Evolutionary conservation across 1,140 invertebrate genomes (phyloP), one percentile per base, ranked within the genome.

Genomic region (Anagrus nilaparvatae): DNA sequence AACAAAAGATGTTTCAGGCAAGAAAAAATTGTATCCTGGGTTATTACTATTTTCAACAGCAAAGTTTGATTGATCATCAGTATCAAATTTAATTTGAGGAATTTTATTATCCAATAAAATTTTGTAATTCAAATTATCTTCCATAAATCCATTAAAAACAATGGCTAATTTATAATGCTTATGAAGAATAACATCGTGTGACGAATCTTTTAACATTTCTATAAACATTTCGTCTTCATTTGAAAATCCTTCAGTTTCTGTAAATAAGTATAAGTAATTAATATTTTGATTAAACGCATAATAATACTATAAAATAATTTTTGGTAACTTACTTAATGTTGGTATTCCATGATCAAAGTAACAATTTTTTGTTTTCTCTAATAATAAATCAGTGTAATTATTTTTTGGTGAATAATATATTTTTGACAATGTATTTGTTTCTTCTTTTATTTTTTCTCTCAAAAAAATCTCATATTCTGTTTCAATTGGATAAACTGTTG

Each of bases 361-460:
- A 44, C 61, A 67, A 1, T 49, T 10, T 37, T 49, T 36, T 1
- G 47, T 35, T 13, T 43, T 29, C 2, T 46, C 12, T 47, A 63
- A 58, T 5, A 61, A 31, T 5, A 36, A 37, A 5, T 36, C 4
- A 4, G 51, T 56, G 21, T 52, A 48, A 2, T 13, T 3, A 47
- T 53, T 51, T 1, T 50, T 49, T 14, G 63, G 63, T 36, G 53
- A 21, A 44, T 55, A 65, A 40, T 58, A 58, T 32, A 58, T 30
- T 12, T 27, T 27, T 6, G 24, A 7, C 12, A n/a, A 30, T 7
- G 13, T n/a, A 10, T 9, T 14, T 30, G 29, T 7, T 14, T 5
- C 5, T 7, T 9, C 8, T 9, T n/a, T 5, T 30, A 30, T 14
- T 30, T 8, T 3, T n/a, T 19, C 3, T n/a, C n/a, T n/a, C n/a